Evolutionary conservation across 1,140 invertebrate genomes (phyloP), one percentile per base, ranked within the genome.

Genomic region (Ceratosolen solmsi): DNA sequence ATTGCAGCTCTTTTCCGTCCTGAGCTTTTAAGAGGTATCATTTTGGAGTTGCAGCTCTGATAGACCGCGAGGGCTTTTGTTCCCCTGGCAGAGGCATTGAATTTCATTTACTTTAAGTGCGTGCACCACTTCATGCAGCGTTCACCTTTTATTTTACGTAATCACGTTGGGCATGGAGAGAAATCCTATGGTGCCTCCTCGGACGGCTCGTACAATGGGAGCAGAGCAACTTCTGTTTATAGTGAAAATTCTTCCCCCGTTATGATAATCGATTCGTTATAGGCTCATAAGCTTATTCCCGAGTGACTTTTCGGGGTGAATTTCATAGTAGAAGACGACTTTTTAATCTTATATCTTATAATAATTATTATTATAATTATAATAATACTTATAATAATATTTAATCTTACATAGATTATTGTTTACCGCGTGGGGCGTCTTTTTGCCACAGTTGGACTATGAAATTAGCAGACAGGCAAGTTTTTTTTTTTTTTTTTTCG

Each of bases 121-220:
- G n/a, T 25, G 49, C 49, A n/a, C 36, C 63, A 38, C 15, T 68
- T 68, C 63, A 33, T 63, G 27, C 9, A 11, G 15, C 13, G 22
- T 36, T 71, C 51, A 27, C 22, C 60, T 81, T 81, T 76, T 80
- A 80, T 81, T 70, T 51, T 41, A 15, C 80, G 72, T 81, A 81
- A 81, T 81, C 46, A 58, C 63, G 72, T 49, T 17, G 78, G 15
- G 5, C 0, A 33, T 30, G 54, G 78, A 17, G 20, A 36, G n/a
- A 70, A 54, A 71, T 79, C 77, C 51, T 25, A 54, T 27, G 20
- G 0, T n/a, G 41, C 41, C 65, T n/a, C 9, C 71, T 58, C 27
- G 13, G 7, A 46, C 51, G 8, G 22, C 49, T 20, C 2, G 15
- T 33, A 60, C 30, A 56, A 60, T 11, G 38, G 22, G 30, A 60